Base-by-base conservation (phyloP, 2,888 invertebrate genomes). In the Rhogogaster chlorosoma region DNA sequence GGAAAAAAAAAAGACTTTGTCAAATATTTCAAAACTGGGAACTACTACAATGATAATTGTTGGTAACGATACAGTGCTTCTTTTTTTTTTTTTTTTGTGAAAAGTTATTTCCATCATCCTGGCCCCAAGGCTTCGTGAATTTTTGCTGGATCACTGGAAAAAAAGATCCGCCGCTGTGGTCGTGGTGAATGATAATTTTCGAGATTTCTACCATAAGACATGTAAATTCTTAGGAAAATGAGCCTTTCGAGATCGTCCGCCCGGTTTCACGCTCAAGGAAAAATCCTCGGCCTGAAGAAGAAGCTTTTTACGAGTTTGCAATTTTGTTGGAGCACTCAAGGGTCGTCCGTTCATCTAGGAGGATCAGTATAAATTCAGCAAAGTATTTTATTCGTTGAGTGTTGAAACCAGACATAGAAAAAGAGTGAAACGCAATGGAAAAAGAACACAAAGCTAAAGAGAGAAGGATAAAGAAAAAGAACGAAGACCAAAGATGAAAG, bases 241-340 rank as follows among this genome's bases (percentile, higher is more conserved):
- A 61, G 61, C 26, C 26, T 61, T 61, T 61, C 26, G 26, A 61
- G 61, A 26, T 9, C 61, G 61, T 61, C 61, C 12, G 61, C 61
- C 12, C 26, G 26, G 26, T 26, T 61, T 61, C 22, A 61, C 61
- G 61, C 26, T 22, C 12, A 61, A 26, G 26, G 26, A 61, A 26
- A 70, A 36, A 36, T 70, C 70, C 36, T 18, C 61, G 22, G 61
- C 26, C 26, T 5, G 70, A 36, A 12, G 36, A 70, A 70, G 32
- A 70, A 36, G 36, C n/a, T 36, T 70, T 70, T 70, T 70, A 29
- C 29, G 10, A 70, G 32, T n/a, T 70, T 70, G 70, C 70, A 70
- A 70, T 70, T 70, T 70, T 70, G 70, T 70, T 36, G 36, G 36
- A 70, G 36, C 36, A 70, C 70, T 70, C 70, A 61, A 61, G 61